Evolutionary conservation across 2,888 invertebrate species (phyloP).

Genomic region (Nezara viridula): DNA sequence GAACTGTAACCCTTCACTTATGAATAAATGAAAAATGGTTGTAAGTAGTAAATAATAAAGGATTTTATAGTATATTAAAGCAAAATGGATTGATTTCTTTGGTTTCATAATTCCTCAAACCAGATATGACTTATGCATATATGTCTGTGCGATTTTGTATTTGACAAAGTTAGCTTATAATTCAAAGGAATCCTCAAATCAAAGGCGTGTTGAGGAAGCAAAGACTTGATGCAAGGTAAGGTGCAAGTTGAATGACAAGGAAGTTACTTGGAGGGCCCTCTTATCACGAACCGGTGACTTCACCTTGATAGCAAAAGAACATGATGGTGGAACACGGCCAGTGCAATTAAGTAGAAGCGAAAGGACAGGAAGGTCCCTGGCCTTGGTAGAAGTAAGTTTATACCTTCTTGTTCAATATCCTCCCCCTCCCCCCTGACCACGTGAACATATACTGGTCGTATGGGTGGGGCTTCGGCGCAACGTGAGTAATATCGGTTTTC

Average conservation of each 20-base stretch:
- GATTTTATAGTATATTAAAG: too few species aligned
- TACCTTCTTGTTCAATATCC: background rate
- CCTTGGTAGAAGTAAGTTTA: constrained; percentile 11
- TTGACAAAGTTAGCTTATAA: background rate
- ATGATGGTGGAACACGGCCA: background rate
- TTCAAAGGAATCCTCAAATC: background rate
- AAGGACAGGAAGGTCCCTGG: background rate
- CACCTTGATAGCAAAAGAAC: background rate
- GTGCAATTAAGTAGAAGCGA: background rate
- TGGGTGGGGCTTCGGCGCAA: background rate
- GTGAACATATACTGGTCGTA: background rate
- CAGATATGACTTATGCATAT: too few species aligned
- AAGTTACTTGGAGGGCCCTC: background rate
- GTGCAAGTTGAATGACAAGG: background rate
- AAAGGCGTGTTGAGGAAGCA: background rate
- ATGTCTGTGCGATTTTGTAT: too few species aligned
- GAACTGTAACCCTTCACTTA: too few species aligned
- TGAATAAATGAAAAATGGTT: too few species aligned
- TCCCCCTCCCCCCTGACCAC: background rate
- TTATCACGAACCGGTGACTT: background rate
- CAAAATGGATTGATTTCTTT: too few species aligned
- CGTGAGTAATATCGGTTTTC: background rate
- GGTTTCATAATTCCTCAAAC: too few species aligned
- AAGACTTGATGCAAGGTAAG: background rate
- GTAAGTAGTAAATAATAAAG: too few species aligned